Base-by-base conservation (phyloP, 2,888 invertebrate genomes). In the Phania funesta region DNA sequence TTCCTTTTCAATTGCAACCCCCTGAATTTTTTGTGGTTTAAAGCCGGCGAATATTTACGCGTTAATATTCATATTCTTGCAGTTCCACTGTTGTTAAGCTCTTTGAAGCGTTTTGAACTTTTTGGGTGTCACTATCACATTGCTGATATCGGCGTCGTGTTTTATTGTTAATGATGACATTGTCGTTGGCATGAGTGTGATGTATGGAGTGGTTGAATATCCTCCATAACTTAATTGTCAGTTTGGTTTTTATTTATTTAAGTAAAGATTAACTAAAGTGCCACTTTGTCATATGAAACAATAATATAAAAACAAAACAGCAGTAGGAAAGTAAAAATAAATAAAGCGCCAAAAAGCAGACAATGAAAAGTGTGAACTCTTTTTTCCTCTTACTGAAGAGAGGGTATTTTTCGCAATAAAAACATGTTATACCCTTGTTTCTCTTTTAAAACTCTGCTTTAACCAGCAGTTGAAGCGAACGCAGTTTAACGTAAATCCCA, bases 211-310 rank as follows among this genome's bases (percentile, higher is more conserved):
- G 29, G 2, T 48, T 48, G 11, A 56, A 9, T 75, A 62, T 46
- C n/a, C 38, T 52, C 35, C 46, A 48, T 29, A 70, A 77, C 38
- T 46, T 70, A 54, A 70, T 77, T 77, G 46, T 70, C 54, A 64
- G 48, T 70, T 64, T 24, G 29, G 32, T 76, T 62, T 20, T 38
- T 71, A 35, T 60, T 32, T 62, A 26, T 52, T 65, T 11, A 65
- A 70, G 44, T 54, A 29, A 60, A 71, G 58, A 77, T 77, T 71
- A 76, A 77, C 60, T 56, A 48, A 81, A 73, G 71, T 73, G 67
- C 11, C 81, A 81, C 81, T 73, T 76, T 81, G 73, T 81, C 67
- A 62, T 81, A 38, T 32, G 48, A 62, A 60, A 62, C 50, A 76
- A 56, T 11, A 68, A 32, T 38, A 56, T 7, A 13, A 38, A 68